phyloP scores from a whole-genome alignment of 2,888 invertebrate genomes.

The Hipparchia sbordonii region DNA sequence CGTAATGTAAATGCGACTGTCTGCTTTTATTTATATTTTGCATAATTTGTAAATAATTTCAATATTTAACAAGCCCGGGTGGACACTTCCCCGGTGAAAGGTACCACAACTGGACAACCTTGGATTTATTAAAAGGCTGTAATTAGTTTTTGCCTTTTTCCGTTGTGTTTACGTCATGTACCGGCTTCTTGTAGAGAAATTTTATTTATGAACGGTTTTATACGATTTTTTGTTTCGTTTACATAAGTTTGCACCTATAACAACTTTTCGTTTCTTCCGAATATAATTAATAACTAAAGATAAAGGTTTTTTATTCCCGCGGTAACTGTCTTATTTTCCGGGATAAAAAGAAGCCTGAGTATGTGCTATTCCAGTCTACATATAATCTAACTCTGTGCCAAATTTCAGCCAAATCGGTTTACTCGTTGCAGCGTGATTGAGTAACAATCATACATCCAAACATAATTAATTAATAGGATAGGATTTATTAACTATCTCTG shows the following conservation, averaged over 20 bases:
- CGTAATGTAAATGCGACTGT: constrained; percentile 14
- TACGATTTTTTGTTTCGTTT: not conserved
- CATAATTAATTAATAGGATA: too few relatives aligned
- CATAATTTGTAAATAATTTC: constrained; percentile 25
- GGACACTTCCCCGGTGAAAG: constrained; percentile 27
- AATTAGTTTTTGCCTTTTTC: constrained; percentile 19
- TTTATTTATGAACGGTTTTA: constrained; percentile 5
- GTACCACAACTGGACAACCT: constrained; percentile 19
- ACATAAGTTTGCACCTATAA: not conserved
- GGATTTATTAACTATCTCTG: too few relatives aligned
- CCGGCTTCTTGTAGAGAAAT: not conserved
- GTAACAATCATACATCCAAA: too few relatives aligned
- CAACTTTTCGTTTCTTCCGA: not conserved
- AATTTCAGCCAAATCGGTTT: too few relatives aligned
- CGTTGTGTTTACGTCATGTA: constrained; percentile 14
- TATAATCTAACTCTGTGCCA: too few relatives aligned
- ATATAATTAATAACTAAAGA: too few relatives aligned
- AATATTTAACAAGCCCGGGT: constrained; percentile 17
- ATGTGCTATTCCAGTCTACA: too few relatives aligned
- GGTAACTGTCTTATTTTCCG: too few relatives aligned
- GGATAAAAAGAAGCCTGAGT: too few relatives aligned
- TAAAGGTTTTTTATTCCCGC: too few relatives aligned
- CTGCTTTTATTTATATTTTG: constrained; percentile 1
- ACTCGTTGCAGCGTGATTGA: too few relatives aligned
- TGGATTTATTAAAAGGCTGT: constrained; percentile 20